Conservation (phyloP, 2,797 vertebrate species). For the Parauchenoglanis ngamensis region DNA sequence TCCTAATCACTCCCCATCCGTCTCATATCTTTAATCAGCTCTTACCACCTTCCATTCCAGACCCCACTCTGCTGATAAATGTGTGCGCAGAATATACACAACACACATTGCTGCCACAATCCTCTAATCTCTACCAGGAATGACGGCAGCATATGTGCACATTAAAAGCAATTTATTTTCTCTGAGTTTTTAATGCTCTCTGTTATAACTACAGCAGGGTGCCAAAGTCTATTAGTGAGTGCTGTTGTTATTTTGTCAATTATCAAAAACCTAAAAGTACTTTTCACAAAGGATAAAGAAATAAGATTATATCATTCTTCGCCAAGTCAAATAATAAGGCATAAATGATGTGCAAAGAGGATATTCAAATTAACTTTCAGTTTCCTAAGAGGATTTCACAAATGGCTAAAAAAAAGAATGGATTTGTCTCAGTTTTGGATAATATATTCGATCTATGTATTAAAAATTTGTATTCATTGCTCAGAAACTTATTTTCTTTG, state of each 20-base stretch:
- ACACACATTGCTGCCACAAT: not conserved
- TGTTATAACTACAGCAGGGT: conserved; percentile 5
- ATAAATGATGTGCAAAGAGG: not conserved
- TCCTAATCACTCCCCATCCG: conserved; percentile 73
- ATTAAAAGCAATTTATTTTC: conserved; percentile 20
- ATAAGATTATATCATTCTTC: not conserved
- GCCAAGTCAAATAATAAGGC: not conserved
- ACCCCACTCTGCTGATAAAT: conserved; percentile 17
- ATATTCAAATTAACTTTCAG: not conserved
- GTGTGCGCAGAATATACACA: conserved; percentile 13
- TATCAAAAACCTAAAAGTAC: not conserved
- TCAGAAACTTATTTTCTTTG: not conserved
- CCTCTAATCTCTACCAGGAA: not conserved
- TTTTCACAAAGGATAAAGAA: not conserved
- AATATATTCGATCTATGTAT: not conserved
- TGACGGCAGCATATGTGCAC: not conserved
- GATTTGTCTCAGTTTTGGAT: conserved; percentile 4
- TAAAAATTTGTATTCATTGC: not conserved
- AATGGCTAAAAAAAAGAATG: not conserved
- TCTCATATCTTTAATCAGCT: conserved; percentile 73
- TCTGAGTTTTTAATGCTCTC: not conserved
- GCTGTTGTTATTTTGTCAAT: not conserved
- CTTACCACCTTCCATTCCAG: conserved; percentile 38
- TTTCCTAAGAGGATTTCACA: not conserved
- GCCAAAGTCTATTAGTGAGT: not conserved